These are phyloP conservation scores for Chironomus tepperi DNA, from an alignment of 1,140 invertebrate species.

Conservation along the genomic window DNA sequence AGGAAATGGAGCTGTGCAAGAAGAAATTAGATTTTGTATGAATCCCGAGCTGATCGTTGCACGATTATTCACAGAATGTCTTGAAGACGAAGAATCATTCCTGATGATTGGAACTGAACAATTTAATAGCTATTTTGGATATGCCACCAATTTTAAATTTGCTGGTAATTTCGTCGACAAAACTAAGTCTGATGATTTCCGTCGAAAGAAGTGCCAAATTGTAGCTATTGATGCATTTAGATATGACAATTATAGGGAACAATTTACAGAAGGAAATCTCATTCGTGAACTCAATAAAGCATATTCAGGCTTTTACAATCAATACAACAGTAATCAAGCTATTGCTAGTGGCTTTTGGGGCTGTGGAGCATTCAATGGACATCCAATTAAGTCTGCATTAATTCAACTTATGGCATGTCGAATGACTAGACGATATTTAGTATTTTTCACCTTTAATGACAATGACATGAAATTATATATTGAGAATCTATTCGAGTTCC, in stretches of 20 bases:
- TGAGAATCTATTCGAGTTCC: constrained; percentile 49
- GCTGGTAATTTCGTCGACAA: constrained; percentile 55
- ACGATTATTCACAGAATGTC: constrained; percentile 72
- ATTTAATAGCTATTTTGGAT: constrained; percentile 75
- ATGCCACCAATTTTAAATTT: constrained; percentile 69
- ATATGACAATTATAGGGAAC: constrained; percentile 44
- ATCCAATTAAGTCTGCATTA: constrained; percentile 70
- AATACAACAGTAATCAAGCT: constrained; percentile 42
- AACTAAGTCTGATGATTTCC: constrained; percentile 59
- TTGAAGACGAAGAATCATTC: constrained; percentile 71
- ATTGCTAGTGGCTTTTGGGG: constrained; percentile 95
- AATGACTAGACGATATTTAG: constrained; percentile 45
- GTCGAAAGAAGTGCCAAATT: constrained; percentile 59
- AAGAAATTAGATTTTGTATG: constrained; percentile 90
- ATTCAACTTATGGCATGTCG: constrained; percentile 80
- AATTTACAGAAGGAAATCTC: constrained; percentile 49
- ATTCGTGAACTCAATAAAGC: constrained; percentile 74
- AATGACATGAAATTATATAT: constrained; percentile 58
- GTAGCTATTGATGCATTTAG: constrained; percentile 79
- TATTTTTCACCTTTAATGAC: constrained; percentile 88
- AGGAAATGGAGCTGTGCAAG: constrained; percentile 78
- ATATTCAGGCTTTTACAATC: constrained; percentile 53
- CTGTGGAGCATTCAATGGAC: constrained; percentile 83
- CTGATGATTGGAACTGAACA: constrained; percentile 70
- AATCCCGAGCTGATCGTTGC: constrained; percentile 84